Evolutionary conservation across 2,797 vertebrate species (phyloP).

Genomic region (Sphenopsis melanotis): DNA sequence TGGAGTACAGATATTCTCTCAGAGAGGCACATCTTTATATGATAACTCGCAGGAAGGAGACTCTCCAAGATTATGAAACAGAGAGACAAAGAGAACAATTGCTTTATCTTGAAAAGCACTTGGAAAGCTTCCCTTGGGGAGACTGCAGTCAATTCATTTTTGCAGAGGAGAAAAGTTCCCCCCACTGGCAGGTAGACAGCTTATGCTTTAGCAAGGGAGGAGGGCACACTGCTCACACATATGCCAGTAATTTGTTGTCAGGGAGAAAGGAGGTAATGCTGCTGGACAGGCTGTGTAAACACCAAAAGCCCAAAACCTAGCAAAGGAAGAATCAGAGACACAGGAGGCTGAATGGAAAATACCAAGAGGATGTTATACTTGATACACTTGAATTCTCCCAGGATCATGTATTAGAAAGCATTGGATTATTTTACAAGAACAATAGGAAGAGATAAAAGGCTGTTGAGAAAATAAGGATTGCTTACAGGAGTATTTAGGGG

Average conservation of each 20-base stretch:
- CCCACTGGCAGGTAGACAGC: not conserved
- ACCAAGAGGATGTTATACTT: not conserved
- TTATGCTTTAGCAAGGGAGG: not conserved
- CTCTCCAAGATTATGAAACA: slow-evolving; percentile 7
- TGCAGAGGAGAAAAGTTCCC: not conserved
- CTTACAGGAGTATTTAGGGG: not conserved
- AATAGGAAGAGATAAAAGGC: not conserved
- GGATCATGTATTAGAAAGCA: not conserved
- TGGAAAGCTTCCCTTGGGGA: not conserved
- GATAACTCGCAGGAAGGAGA: not conserved
- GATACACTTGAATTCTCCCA: not conserved
- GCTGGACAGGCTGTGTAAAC: slow-evolving; percentile 23
- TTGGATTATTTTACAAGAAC: not conserved
- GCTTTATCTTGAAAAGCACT: slow-evolving; percentile 15
- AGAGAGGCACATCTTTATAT: not conserved
- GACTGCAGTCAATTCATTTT: slow-evolving; percentile 24
- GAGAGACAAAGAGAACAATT: not conserved
- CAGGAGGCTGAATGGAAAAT: not conserved
- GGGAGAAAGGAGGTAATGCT: slow-evolving; percentile 2
- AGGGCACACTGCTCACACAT: not conserved
- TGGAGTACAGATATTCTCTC: not conserved
- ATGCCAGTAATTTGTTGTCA: not conserved
- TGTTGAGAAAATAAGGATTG: not conserved
- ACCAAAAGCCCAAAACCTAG: slow-evolving; percentile 15
- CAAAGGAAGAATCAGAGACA: not conserved